Base-by-base conservation (phyloP, 2,113 vertebrate species). In the Chaetura pelagica region DNA sequence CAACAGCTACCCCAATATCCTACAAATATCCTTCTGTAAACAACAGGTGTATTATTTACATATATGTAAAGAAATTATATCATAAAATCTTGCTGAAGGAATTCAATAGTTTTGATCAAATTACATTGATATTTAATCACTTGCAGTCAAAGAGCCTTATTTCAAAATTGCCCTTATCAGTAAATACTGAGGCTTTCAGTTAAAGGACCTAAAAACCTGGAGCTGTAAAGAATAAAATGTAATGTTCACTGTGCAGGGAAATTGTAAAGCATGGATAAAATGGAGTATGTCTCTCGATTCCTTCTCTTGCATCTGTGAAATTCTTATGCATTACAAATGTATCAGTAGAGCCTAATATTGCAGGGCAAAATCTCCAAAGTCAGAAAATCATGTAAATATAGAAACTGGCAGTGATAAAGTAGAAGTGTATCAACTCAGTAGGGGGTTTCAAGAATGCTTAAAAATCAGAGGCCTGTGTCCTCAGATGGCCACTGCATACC, bases 91-190 rank as follows among this genome's bases (percentile, higher is more conserved):
- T 49, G 29, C 30, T 88, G 59, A 82, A 89, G 51, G 29, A 85
- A 91, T 77, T 80, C 46, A 1, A 85, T 83, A 69, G 51, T 66
- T 95, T 91, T 90, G 81, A 80, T 93, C 75, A 83, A 88, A 91
- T 77, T 3, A 94, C 72, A 90, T 34, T 91, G 78, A 80, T 91
- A 83, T 80, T 80, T 95, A 94, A 83, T 66, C 87, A 93, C 24
- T 74, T 76, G 59, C 67, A 83, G 78, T 13, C 89, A 75, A 87
- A 68, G 22, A 88, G 48, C 26, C 38, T 77, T n/a, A 91, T 93
- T 96, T 91, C 76, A 92, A 75, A 92, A 89, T 74, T 84, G 64
- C 38, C 68, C 35, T 94, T 94, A 81, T 90, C 83, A 89, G 78
- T 63, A 86, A 93, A 84, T 44, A 61, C 32, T 49, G 68, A 75